Percentiles rank a stretch among this genome's conserved stretches.
Conservation (phyloP, 2,888 invertebrate genomes). For the Tachina lurida region DNA sequence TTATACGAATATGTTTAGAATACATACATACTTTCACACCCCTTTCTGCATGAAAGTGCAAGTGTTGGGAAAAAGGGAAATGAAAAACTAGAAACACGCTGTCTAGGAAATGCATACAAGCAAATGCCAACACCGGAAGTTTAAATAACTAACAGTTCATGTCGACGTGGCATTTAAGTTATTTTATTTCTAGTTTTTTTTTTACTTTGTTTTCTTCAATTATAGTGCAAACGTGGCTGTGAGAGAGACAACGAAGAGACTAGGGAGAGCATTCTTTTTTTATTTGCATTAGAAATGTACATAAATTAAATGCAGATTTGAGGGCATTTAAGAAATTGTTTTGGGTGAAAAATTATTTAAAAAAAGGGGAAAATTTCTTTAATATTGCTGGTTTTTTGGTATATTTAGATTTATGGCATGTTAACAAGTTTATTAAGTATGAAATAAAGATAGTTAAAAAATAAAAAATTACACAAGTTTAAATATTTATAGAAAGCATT, state of each 20-base stretch:
- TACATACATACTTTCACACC: constrained; percentile 23
- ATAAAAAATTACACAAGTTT: too few relatives aligned
- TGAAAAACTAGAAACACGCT: constrained; percentile 27
- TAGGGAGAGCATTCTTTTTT: not conserved
- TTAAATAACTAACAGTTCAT: constrained; percentile 53
- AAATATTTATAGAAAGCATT: too few relatives aligned
- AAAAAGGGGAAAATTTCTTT: not conserved
- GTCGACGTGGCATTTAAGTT: constrained; percentile 33
- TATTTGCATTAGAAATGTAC: not conserved
- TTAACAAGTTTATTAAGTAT: too few relatives aligned
- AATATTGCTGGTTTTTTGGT: too few relatives aligned
- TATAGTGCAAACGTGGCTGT: not conserved
- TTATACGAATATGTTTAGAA: not conserved
- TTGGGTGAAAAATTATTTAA: not conserved
- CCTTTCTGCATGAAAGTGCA: not conserved
- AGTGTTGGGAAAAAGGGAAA: constrained; percentile 3
- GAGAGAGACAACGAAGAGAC: not conserved
- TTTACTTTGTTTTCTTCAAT: not conserved
- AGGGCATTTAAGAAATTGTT: not conserved
- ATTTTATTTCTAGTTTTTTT: not conserved
- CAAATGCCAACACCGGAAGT: constrained; percentile 60
- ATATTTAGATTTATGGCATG: too few relatives aligned
- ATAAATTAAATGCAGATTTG: not conserved
- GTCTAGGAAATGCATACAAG: constrained; percentile 49
- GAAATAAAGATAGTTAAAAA: too few relatives aligned